These are phyloP conservation scores for Falco rusticolus DNA, from an alignment of 2,797 vertebrate species.

Conservation along the genomic window DNA sequence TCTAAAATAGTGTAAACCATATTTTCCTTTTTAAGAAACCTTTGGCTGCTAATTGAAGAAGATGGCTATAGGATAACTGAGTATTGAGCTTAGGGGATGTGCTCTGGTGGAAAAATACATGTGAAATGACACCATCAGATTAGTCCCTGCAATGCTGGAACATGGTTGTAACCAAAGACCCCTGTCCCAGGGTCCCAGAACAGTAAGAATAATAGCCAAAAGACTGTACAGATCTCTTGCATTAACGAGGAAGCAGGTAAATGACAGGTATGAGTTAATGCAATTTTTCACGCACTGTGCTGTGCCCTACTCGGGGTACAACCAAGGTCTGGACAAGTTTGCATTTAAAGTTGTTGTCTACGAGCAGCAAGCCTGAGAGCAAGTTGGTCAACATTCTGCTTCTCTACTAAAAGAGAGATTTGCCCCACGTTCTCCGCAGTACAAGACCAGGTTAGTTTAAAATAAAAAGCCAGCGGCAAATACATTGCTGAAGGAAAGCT, in stretches of 20 bases:
- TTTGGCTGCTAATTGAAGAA: background rate
- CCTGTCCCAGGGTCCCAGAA: background rate
- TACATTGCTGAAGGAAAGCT: background rate
- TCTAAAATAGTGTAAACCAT: background rate
- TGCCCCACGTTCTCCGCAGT: background rate
- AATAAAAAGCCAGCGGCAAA: background rate
- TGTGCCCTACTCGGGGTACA: background rate
- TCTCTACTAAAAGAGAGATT: background rate
- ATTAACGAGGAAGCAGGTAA: background rate
- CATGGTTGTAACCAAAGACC: background rate
- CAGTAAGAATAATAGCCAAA: background rate
- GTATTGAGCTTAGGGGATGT: background rate
- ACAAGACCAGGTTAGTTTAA: background rate
- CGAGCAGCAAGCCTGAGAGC: background rate
- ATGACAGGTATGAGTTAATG: background rate
- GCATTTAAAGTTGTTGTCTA: background rate
- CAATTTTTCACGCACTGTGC: background rate
- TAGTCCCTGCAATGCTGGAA: background rate
- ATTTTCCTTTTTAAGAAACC: background rate
- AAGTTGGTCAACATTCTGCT: background rate
- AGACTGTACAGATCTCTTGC: background rate
- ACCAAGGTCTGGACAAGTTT: background rate
- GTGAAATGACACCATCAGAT: background rate
- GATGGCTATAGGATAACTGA: background rate
- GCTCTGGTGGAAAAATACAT: background rate